phyloP scores from a whole-genome alignment of 2,113 vertebrate genomes.

The Oncorhynchus gorbuscha region DNA sequence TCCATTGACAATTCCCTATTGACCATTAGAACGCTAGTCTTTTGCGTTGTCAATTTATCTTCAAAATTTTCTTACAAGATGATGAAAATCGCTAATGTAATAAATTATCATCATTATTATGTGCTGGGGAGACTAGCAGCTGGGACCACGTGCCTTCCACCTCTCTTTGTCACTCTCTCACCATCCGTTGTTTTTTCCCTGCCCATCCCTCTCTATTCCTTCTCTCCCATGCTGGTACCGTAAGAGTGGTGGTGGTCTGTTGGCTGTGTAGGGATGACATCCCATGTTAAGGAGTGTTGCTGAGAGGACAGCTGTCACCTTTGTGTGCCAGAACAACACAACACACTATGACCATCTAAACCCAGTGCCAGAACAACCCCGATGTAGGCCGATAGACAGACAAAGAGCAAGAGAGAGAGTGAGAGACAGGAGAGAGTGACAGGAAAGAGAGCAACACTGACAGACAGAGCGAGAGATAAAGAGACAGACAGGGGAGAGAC shows the following conservation, averaged over 20 bases:
- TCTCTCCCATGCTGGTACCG: not conserved
- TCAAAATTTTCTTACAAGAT: too few relatives aligned
- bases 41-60: too few relatives aligned
- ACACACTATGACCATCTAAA: not conserved
- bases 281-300: slow-evolving; percentile 20
- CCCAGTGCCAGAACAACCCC: not conserved
- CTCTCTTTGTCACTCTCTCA: not conserved
- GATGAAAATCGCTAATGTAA: too few relatives aligned
- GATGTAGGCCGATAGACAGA: not conserved
- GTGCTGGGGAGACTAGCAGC: not conserved
- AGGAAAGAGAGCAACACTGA: not conserved
- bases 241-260: not conserved
- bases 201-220: slow-evolving; percentile 6
- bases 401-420: not conserved
- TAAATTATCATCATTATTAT: too few relatives aligned
- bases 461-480: not conserved
- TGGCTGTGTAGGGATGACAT: not conserved
- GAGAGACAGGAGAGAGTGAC: not conserved
- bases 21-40: too few relatives aligned
- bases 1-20: too few relatives aligned
- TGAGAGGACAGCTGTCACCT: slow-evolving; percentile 41
- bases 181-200: not conserved
- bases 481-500: not conserved
- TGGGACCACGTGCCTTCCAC: not conserved
- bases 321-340: slow-evolving; percentile 27